Conservation (phyloP, 92 coral and sea anemone species). For the Bergia puertoricense region DNA sequence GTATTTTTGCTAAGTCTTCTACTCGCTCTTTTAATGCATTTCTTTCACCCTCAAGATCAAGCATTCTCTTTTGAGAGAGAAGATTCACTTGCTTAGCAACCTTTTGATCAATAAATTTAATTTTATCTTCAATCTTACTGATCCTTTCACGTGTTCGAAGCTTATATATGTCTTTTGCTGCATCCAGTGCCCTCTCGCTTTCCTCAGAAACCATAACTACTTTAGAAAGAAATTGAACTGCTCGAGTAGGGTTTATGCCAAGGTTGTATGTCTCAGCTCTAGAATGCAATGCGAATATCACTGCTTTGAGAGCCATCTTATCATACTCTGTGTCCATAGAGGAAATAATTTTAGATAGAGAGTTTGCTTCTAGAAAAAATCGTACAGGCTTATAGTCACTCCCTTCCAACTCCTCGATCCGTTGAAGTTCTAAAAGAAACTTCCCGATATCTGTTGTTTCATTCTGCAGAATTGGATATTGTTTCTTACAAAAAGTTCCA, state of each 20-base stretch:
- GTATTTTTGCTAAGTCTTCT: slow-evolving; percentile 5
- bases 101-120: slow-evolving; percentile 45
- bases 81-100: neutral
- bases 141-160: slow-evolving; percentile 51
- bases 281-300: slow-evolving; percentile 57
- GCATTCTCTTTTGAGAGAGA: slow-evolving; percentile 16
- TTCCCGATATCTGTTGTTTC: slow-evolving; percentile 48
- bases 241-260: slow-evolving; percentile 45
- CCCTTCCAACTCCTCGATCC: slow-evolving; percentile 43
- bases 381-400: slow-evolving; percentile 29
- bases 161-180: slow-evolving; percentile 53
- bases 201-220: slow-evolving; percentile 46
- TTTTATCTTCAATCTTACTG: slow-evolving; percentile 48
- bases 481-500: slow-evolving; percentile 42
- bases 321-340: slow-evolving; percentile 56
- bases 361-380: slow-evolving; percentile 32
- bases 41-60: slow-evolving; percentile 24
- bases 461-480: slow-evolving; percentile 52
- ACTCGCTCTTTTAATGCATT: slow-evolving; percentile 23
- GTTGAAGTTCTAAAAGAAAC: slow-evolving; percentile 53
- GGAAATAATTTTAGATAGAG: slow-evolving; percentile 41
- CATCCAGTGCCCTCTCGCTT: slow-evolving; percentile 48
- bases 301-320: slow-evolving; percentile 55
- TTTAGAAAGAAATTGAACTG: slow-evolving; percentile 48
- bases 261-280: slow-evolving; percentile 53